phyloP scores from a whole-genome alignment of 2,113 vertebrate species.

The Corythornis cristatus region DNA sequence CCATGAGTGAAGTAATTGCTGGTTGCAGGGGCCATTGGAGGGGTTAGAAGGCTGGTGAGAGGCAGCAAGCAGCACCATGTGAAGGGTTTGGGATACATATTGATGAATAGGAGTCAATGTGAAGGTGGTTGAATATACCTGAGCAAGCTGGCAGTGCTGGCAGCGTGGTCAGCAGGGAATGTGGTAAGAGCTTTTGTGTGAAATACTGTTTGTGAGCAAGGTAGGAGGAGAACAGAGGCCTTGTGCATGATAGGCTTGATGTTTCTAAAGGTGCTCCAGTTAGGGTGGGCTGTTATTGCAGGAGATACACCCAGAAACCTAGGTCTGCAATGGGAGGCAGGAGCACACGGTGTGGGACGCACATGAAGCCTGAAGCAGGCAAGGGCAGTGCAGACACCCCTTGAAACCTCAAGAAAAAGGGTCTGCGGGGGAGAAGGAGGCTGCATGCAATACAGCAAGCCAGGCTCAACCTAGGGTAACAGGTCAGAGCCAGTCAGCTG shows the following conservation, averaged over 20 bases:
- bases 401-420: background rate
- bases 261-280: background rate
- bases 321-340: background rate
- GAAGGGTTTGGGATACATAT: background rate
- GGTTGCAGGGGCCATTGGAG: background rate
- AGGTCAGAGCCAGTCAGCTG: fast-evolving
- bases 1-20: background rate
- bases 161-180: background rate
- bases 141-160: background rate
- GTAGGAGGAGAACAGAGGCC: slow-evolving; percentile 1
- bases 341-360: fast-evolving
- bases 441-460: fast-evolving
- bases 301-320: background rate
- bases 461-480: fast-evolving
- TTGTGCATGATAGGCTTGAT: fast-evolving
- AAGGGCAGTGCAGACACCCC: background rate
- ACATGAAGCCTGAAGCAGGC: background rate
- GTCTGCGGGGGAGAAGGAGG: background rate
- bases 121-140: background rate
- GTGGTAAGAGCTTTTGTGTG: background rate
- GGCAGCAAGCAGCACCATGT: fast-evolving
- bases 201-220: background rate
- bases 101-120: background rate
- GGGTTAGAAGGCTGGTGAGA: background rate
- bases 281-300: fast-evolving